A percentile compares a stretch with the other conserved stretches of the same genome.
These are phyloP conservation scores for Caenorhabditis tropicalis DNA, from an alignment of 1,140 invertebrate genomes.

Conservation along the genomic window DNA sequence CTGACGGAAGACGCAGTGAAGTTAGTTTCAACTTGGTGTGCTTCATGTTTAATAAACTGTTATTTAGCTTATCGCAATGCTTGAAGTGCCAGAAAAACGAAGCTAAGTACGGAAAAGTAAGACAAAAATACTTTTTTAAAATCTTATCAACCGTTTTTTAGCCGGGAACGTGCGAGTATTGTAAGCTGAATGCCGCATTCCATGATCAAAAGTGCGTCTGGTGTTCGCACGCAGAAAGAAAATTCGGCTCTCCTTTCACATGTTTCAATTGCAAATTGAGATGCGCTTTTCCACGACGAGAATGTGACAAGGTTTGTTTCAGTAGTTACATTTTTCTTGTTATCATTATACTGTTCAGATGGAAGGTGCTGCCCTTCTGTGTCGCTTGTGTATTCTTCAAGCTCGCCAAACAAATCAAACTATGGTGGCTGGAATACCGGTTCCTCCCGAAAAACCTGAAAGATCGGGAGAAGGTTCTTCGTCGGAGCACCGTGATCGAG, in stretches of 20 bases:
- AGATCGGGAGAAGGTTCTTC: background rate
- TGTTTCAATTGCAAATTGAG: background rate
- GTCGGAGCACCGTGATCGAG: background rate
- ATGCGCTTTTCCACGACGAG: background rate
- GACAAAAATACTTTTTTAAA: background rate
- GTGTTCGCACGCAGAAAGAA: slow-evolving; percentile 16
- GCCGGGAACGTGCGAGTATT: slow-evolving; percentile 19
- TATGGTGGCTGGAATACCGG: background rate
- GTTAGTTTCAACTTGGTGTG: background rate
- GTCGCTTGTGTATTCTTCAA: slow-evolving; percentile 21
- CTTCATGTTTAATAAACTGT: background rate
- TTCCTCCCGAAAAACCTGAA: background rate
- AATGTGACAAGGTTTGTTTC: slow-evolving; percentile 11
- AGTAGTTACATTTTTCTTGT: background rate
- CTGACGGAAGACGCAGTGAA: background rate
- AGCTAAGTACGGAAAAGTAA: background rate
- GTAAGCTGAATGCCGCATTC: slow-evolving; percentile 15
- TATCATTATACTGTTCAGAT: background rate
- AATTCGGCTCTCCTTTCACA: background rate
- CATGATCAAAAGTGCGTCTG: slow-evolving; percentile 26
- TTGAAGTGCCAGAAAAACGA: slow-evolving; percentile 17
- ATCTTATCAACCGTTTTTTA: background rate
- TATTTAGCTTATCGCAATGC: background rate
- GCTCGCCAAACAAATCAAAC: slow-evolving; percentile 8
- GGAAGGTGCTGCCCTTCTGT: background rate